Percentiles rank a stretch among this genome's conserved stretches.
Conservation (phyloP, 2,797 vertebrate genomes). For the Spondyliosoma cantharus region DNA sequence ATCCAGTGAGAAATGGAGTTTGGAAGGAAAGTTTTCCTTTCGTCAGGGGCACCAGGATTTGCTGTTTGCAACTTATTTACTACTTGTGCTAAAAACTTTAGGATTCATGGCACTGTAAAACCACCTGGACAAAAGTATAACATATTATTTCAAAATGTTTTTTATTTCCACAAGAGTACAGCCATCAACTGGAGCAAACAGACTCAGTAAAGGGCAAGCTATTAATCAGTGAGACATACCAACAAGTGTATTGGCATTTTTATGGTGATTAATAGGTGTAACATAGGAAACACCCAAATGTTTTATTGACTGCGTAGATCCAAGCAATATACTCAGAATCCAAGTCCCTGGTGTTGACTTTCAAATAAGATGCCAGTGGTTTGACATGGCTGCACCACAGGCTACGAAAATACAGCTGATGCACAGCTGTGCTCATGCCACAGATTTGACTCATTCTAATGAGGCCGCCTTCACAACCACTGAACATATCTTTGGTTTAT, state of each 20-base stretch:
- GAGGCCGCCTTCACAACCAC: conserved; percentile 49
- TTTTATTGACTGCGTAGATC: conserved; percentile 18
- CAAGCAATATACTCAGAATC: conserved; percentile 12
- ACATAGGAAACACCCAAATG: not conserved
- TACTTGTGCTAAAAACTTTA: not conserved
- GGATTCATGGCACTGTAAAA: conserved; percentile 4
- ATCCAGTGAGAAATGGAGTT: conserved; percentile 24
- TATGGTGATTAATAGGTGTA: conserved; percentile 16
- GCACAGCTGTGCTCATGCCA: conserved; percentile 53
- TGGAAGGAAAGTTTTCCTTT: conserved; percentile 20
- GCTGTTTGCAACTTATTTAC: conserved; percentile 23
- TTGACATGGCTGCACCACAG: conserved; percentile 64
- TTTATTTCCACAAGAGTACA: conserved; percentile 1
- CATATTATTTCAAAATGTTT: not conserved
- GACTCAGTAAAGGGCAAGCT: not conserved
- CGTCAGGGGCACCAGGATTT: conserved; percentile 17
- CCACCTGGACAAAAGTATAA: conserved; percentile 13
- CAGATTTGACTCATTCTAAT: conserved; percentile 60
- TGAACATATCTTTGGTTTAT: conserved; percentile 53
- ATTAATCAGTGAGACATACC: not conserved
- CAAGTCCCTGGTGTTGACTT: conserved; percentile 11
- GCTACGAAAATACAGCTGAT: conserved; percentile 65
- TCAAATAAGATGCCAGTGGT: conserved; percentile 55
- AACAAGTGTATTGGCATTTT: conserved; percentile 9
- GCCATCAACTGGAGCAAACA: conserved; percentile 11